Base-by-base conservation (phyloP, 2,888 invertebrate species). In the Exephanes ischioxanthus region DNA sequence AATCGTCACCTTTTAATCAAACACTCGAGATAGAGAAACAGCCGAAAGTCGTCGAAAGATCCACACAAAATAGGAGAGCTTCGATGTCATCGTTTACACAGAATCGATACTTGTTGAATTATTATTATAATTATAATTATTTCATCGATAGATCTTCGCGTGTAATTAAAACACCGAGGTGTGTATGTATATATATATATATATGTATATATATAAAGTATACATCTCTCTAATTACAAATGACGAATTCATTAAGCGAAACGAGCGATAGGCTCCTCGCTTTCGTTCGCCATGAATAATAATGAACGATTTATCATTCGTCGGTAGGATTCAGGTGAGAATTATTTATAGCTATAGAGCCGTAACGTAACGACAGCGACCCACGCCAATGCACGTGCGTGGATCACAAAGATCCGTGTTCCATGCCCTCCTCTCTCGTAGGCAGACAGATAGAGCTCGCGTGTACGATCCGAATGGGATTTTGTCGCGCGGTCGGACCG, bases 1-100 rank as follows among this genome's bases (percentile, higher is more conserved):
- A 83, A 83, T 83, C 83, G 83, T 79, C 79, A 70, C 68, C 79
- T 70, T 73, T 83, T 83, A 79, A 83, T 83, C 79, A 73, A 78
- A 79, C 76, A 48, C 45, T 19, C 67, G 19, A 63, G 45, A 79
- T 51, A 48, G 14, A 58, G 33, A 33, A 22, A 55, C 16, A 41
- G 37, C 9, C 30, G 71, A 71, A 51, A 61, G 33, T 19, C 11
- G 14, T 77, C 16, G 19, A 37, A 45, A 11, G 53, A 76, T 37
- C 53, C 19, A 41, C 37, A 51, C 67, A n/a, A 55, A 37, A 71
- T 9, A 33, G n/a, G 19, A 9, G 33, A 51, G 51, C 11, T 68
- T 51, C 30, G 26, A 33, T 30, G 33, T 37, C 33, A 33, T 71
- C 71, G 19, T 33, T 53, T 33, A 30, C 30, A 33, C 51, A 71